These are phyloP conservation scores for Cyanocitta stelleri DNA, from an alignment of 2,113 vertebrate genomes.

Conservation along the genomic window DNA sequence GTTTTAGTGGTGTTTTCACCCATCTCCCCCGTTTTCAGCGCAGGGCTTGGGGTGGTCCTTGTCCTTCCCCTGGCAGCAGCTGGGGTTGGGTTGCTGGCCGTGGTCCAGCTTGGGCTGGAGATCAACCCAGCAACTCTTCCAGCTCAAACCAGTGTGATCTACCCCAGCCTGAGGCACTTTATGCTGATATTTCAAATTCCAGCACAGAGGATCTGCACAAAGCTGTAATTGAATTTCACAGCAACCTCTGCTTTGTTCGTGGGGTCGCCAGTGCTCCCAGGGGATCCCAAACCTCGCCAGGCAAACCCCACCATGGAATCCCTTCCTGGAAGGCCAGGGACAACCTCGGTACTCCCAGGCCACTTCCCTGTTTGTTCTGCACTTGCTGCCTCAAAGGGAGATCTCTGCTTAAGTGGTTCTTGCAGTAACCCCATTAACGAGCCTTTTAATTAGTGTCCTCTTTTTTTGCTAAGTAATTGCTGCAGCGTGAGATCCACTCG, in stretches of 20 bases:
- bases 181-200: background rate
- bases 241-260: background rate
- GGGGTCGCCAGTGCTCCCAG: background rate
- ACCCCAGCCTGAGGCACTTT: background rate
- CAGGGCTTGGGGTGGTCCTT: background rate
- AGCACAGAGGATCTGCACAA: background rate
- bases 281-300: background rate
- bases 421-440: background rate
- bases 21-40: fast-evolving
- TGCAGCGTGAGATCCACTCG: background rate
- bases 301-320: background rate
- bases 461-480: background rate
- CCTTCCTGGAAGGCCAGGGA: background rate
- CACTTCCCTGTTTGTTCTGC: background rate
- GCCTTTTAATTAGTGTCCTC: slow-evolving; percentile 16
- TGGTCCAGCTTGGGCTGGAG: background rate
- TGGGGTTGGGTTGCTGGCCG: background rate
- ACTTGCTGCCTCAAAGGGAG: background rate
- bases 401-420: background rate
- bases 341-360: background rate
- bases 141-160: background rate
- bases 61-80: background rate
- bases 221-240: background rate
- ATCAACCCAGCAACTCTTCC: background rate
- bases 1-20: background rate